Evolutionary conservation across 1,140 invertebrate genomes (phyloP).

Genomic region (Papilio polytes): DNA sequence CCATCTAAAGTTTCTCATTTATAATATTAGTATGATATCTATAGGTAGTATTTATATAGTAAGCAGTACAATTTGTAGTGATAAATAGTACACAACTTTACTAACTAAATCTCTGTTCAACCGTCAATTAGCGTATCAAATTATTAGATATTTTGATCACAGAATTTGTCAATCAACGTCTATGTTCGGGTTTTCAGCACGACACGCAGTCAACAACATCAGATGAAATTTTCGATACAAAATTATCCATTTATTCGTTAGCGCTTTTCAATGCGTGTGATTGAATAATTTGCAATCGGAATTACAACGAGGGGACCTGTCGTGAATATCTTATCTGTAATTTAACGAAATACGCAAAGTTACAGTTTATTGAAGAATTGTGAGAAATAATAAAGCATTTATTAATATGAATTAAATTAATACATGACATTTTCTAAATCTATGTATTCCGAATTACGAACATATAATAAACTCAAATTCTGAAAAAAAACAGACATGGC

Average conservation of each 20-base stretch:
- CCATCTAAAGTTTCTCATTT: no score
- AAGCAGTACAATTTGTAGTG: no score
- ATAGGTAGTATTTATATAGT: no score
- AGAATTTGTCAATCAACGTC: slow-evolving; percentile 15
- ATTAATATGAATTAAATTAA: no score
- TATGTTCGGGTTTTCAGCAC: not conserved
- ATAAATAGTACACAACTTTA: not conserved
- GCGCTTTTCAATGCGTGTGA: slow-evolving; percentile 28
- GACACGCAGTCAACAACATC: slow-evolving; percentile 17
- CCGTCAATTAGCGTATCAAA: not conserved
- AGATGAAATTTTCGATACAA: not conserved
- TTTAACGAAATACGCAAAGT: not conserved
- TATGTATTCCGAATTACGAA: no score
- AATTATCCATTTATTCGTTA: slow-evolving; percentile 22
- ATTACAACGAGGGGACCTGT: slow-evolving; percentile 12
- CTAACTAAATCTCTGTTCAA: not conserved
- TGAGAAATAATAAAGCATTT: no score
- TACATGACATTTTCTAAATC: no score
- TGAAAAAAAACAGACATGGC: no score
- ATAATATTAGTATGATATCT: no score
- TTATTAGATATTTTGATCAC: slow-evolving; percentile 17
- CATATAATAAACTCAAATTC: no score
- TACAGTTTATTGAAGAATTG: not conserved
- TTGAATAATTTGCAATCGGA: slow-evolving; percentile 21
- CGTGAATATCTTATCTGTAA: slow-evolving; percentile 1